Base-by-base conservation (phyloP, 2,888 invertebrate species). In the Leptopilina drosophilae region DNA sequence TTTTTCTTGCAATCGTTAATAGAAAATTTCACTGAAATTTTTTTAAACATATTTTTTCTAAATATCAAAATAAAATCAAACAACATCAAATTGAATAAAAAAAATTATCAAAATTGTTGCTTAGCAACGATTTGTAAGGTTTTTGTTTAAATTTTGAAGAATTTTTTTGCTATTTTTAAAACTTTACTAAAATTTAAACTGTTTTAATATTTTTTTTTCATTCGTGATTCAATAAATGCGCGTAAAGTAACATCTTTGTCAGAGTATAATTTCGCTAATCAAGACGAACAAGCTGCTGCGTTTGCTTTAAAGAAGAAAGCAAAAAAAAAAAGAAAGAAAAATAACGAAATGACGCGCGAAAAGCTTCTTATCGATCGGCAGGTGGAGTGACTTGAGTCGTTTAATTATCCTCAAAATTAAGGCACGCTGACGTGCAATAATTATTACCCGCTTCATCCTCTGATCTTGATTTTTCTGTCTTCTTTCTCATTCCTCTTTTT, bases 341-440 rank as follows among this genome's bases (percentile, higher is more conserved):
- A 33, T 3, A 42, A 42, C 8, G 56, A 64, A 40, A 59, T 73
- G 73, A 73, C 73, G 73, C 73, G 73, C 73, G 73, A 56, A 73
- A 73, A 73, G 53, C 73, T 73, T 73, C 40, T 73, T 73, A 73
- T 73, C 56, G 56, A 73, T 59, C 73, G 53, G 73, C 73, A 73
- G 73, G 73, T 73, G 73, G 56, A 73, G 73, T 73, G 73, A 73
- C 73, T 73, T 53, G 56, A 73, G 73, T 59, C 73, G 73, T 73
- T 73, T 73, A 73, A 73, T 73, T 73, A 73, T 73, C 53, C 56
- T 73, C 73, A 73, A 73, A 73, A 83, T 83, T 80, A 82, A 81
- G 77, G 78, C 78, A 87, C 85, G 88, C 88, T 89, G 90, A 90
- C 89, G 87, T 88, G 89, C 89, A 89, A 88, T 88, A 89, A 90